Conservation (phyloP, 2,888 invertebrate genomes). For the Heliconius hortense region DNA sequence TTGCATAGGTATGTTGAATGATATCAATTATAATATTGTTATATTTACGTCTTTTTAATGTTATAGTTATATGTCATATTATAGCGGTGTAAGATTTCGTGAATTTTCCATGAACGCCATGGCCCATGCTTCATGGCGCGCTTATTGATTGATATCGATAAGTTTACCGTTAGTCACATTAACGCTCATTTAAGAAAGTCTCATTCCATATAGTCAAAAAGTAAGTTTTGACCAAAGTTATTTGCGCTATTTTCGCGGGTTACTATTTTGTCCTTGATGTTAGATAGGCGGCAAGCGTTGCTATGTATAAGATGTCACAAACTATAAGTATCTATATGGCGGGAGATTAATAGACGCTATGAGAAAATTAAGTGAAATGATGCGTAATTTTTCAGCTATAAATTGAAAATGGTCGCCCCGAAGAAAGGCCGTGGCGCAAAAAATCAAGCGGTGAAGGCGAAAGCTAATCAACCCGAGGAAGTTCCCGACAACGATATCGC, state of each 20-base stretch:
- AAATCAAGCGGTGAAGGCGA: slow-evolving; percentile 66
- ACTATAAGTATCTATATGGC: slow-evolving; percentile 55
- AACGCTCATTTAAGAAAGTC: background rate
- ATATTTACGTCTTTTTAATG: slow-evolving; percentile 13
- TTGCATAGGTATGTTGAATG: slow-evolving; percentile 46
- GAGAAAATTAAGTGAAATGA: slow-evolving; percentile 8
- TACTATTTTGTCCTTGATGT: slow-evolving; percentile 64
- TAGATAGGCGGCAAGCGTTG: slow-evolving; percentile 64
- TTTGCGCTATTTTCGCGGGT: slow-evolving; percentile 56
- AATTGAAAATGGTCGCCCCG: slow-evolving; percentile 69
- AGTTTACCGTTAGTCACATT: slow-evolving; percentile 55
- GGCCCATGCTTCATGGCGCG: slow-evolving; percentile 75
- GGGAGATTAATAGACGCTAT: slow-evolving; percentile 55
- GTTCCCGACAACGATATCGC: slow-evolving; percentile 27
- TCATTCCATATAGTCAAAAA: background rate
- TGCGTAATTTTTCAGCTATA: slow-evolving; percentile 38
- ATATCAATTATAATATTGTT: slow-evolving; percentile 26
- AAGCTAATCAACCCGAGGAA: slow-evolving; percentile 53
- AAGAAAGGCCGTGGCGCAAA: slow-evolving; percentile 76
- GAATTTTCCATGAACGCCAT: slow-evolving; percentile 75
- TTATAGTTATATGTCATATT: slow-evolving; percentile 6
- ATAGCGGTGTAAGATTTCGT: slow-evolving; percentile 48
- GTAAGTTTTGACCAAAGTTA: slow-evolving; percentile 22
- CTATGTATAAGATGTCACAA: slow-evolving; percentile 39
- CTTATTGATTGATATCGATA: slow-evolving; percentile 54